These are phyloP conservation scores for Prionailurus bengalensis DNA, from an alignment of 2,113 vertebrate species.

Conservation along the genomic window DNA sequence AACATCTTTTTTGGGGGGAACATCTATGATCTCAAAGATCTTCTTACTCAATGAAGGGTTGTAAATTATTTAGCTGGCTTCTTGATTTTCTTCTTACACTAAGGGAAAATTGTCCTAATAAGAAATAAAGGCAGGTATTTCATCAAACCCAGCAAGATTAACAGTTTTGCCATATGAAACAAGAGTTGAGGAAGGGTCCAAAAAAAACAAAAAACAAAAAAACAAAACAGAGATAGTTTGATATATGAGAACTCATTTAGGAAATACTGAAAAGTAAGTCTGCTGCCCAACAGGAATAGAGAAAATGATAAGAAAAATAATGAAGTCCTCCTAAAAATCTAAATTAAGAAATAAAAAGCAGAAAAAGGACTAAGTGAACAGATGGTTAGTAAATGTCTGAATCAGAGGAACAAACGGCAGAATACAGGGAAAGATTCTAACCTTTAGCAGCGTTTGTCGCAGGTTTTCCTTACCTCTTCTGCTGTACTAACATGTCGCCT, in stretches of 20 bases:
- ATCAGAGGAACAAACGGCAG: neutral
- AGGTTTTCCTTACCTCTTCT: conserved; percentile 86
- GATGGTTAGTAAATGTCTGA: neutral
- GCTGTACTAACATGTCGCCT: conserved; percentile 87
- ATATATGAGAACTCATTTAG: neutral
- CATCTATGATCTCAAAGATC: conserved; percentile 32
- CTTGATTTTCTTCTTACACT: conserved; percentile 55
- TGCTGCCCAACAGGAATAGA: neutral
- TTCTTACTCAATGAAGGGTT: conserved; percentile 13
- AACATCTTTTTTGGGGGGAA: conserved; percentile 39
- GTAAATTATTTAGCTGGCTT: conserved; percentile 11
- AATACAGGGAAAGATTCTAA: neutral
- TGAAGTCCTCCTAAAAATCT: conserved; percentile 43
- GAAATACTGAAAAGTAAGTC: conserved; percentile 5
- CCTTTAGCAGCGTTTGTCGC: neutral
- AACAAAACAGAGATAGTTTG: neutral
- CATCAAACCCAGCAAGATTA: conserved; percentile 44
- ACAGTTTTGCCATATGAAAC: conserved; percentile 37
- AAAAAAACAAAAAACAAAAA: neutral
- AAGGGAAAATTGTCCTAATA: conserved; percentile 33
- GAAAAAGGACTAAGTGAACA: neutral
- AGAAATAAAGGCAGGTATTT: neutral
- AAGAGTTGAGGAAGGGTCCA: neutral
- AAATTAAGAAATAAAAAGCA: conserved; percentile 33
- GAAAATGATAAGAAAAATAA: conserved; percentile 36